Conservation (phyloP, 2,113 vertebrate genomes). For the Lathamus discolor region DNA sequence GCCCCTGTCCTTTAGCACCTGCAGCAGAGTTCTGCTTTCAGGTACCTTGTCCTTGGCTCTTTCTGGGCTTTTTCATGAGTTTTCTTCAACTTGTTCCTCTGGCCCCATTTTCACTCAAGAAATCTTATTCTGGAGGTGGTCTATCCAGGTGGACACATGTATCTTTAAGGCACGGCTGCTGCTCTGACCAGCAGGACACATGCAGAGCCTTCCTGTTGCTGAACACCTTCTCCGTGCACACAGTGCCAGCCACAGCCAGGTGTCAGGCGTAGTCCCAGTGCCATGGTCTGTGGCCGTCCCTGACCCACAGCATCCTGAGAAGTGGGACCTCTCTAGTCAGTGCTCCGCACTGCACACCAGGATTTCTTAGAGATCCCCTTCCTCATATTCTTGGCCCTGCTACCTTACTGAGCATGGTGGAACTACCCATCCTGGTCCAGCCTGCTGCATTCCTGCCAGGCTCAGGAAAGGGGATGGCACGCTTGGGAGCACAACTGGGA, state of each 20-base stretch:
- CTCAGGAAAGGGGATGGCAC: background rate
- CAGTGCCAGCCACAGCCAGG: background rate
- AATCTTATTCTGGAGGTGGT: background rate
- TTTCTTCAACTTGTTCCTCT: background rate
- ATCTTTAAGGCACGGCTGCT: background rate
- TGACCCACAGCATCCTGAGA: background rate
- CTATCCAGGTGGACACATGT: background rate
- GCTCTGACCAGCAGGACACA: background rate
- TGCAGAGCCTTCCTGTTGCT: background rate
- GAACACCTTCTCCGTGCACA: background rate
- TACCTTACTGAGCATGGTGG: background rate
- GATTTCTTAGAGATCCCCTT: background rate
- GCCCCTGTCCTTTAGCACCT: background rate
- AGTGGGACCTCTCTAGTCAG: background rate
- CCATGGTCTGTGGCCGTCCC: background rate
- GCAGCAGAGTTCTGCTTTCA: background rate
- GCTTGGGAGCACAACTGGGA: background rate
- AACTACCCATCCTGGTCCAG: background rate
- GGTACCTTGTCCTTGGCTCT: background rate
- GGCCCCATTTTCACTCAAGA: background rate
- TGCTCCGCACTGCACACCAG: background rate
- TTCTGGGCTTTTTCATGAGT: background rate
- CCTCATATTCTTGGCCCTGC: background rate
- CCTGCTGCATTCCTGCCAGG: background rate
- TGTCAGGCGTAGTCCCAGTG: background rate